Percentiles rank a stretch among this genome's conserved stretches.
Conservation (phyloP, 1,140 invertebrate genomes). For the Halesus radiatus region DNA sequence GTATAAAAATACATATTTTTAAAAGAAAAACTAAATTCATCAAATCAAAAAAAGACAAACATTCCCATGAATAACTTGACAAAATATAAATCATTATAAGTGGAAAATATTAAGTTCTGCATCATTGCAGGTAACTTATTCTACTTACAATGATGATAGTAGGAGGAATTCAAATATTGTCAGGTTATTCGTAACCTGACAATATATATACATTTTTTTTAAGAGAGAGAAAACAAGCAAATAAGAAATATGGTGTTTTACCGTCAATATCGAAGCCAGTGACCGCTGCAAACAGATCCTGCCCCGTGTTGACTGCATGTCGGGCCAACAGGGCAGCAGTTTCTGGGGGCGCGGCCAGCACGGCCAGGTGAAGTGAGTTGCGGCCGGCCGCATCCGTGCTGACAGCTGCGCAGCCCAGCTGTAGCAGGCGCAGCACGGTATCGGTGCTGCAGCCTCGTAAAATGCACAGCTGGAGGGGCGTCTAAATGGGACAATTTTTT, state of each 20-base stretch:
- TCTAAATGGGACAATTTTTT: not conserved
- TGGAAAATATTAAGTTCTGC: too few species aligned
- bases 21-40: too few species aligned
- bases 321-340: not conserved
- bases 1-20: too few species aligned
- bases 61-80: too few species aligned
- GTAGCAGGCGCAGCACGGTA: not conserved
- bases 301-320: not conserved
- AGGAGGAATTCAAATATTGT: too few species aligned
- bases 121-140: too few species aligned
- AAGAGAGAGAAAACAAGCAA: too few species aligned
- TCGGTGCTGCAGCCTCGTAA: not conserved
- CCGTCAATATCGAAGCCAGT: not conserved
- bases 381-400: not conserved
- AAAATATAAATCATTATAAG: too few species aligned
- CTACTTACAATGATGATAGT: too few species aligned
- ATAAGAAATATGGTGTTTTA: not conserved
- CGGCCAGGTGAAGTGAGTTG: not conserved
- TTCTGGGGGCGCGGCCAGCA: not conserved
- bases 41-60: too few species aligned
- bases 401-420: not conserved
- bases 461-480: not conserved
- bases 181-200: too few species aligned
- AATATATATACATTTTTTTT: too few species aligned
- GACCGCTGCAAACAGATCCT: not conserved